These are phyloP conservation scores for Chromis chromis DNA, from an alignment of 2,797 vertebrate species.

Conservation along the genomic window DNA sequence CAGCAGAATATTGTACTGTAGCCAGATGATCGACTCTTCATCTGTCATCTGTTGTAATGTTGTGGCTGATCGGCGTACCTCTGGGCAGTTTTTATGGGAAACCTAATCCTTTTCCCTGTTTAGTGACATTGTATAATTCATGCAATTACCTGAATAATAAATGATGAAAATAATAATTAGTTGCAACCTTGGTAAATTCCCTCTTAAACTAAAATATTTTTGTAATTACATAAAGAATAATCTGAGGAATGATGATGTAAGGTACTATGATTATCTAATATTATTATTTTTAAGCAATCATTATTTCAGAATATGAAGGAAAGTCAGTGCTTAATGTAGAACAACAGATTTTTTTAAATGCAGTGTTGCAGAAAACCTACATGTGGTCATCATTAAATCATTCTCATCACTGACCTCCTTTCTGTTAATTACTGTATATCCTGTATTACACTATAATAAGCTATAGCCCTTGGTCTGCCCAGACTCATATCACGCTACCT, in stretches of 20 bases:
- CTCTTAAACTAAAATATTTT: too few relatives aligned
- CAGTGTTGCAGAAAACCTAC: not conserved
- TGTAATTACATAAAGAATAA: too few relatives aligned
- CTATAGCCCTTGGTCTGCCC: constrained; percentile 38
- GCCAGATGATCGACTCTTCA: too few relatives aligned
- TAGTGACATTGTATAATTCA: not conserved
- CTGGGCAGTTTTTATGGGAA: not conserved
- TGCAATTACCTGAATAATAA: not conserved
- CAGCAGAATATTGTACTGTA: too few relatives aligned
- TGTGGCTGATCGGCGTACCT: too few relatives aligned
- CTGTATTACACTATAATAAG: constrained; percentile 29
- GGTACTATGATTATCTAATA: too few relatives aligned
- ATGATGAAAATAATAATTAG: too few relatives aligned
- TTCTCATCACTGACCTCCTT: constrained; percentile 41
- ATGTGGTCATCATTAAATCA: constrained; percentile 8
- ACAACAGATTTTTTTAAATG: not conserved
- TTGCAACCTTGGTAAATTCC: too few relatives aligned
- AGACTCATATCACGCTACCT: constrained; percentile 35
- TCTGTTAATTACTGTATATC: constrained; percentile 44
- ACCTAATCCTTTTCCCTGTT: not conserved
- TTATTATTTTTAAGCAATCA: not conserved
- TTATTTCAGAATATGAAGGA: not conserved
- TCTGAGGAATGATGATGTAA: too few relatives aligned
- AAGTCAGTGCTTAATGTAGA: not conserved
- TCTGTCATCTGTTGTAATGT: too few relatives aligned